Evolutionary conservation across 2,888 invertebrate genomes (phyloP).

Genomic region (Baccha elongata): DNA sequence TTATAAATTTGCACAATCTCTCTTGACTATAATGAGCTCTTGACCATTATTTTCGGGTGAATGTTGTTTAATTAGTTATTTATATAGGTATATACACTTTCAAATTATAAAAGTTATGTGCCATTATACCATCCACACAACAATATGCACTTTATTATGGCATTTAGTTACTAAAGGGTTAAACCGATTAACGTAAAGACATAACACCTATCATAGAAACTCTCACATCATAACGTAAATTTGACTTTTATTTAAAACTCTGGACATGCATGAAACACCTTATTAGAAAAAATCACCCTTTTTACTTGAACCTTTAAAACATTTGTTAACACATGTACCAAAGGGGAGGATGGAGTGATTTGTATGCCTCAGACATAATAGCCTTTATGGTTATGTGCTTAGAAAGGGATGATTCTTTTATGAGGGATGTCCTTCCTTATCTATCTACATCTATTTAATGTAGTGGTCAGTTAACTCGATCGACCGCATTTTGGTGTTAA

Average conservation of each 20-base stretch:
- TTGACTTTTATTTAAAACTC: slow-evolving; percentile 40
- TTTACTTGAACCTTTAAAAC: slow-evolving; percentile 31
- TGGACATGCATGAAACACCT: slow-evolving; percentile 49
- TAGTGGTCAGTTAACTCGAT: slow-evolving; percentile 77
- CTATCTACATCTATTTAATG: slow-evolving; percentile 77
- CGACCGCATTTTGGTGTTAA: slow-evolving; percentile 71
- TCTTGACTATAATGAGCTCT: slow-evolving; percentile 54
- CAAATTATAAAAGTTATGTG: slow-evolving; percentile 35
- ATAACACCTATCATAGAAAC: slow-evolving; percentile 35
- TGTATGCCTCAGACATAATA: slow-evolving; percentile 72
- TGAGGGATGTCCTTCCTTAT: slow-evolving; percentile 77
- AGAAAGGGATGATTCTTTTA: slow-evolving; percentile 77
- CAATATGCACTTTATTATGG: slow-evolving; percentile 15
- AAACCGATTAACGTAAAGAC: slow-evolving; percentile 12
- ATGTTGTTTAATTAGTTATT: slow-evolving; percentile 42
- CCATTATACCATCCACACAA: slow-evolving; percentile 32
- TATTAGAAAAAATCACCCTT: slow-evolving; percentile 60
- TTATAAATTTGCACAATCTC: slow-evolving; percentile 34
- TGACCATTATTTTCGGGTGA: slow-evolving; percentile 33
- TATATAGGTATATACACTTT: background rate
- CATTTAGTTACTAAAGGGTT: slow-evolving; percentile 40
- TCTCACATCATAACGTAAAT: slow-evolving; percentile 14
- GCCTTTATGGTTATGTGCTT: slow-evolving; percentile 58
- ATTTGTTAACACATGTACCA: slow-evolving; percentile 55
- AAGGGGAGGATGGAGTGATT: slow-evolving; percentile 58